Evolutionary conservation across 2,113 vertebrate species (phyloP), one percentile per base, ranked within the genome.

Genomic region (Corvus moneduloides): DNA sequence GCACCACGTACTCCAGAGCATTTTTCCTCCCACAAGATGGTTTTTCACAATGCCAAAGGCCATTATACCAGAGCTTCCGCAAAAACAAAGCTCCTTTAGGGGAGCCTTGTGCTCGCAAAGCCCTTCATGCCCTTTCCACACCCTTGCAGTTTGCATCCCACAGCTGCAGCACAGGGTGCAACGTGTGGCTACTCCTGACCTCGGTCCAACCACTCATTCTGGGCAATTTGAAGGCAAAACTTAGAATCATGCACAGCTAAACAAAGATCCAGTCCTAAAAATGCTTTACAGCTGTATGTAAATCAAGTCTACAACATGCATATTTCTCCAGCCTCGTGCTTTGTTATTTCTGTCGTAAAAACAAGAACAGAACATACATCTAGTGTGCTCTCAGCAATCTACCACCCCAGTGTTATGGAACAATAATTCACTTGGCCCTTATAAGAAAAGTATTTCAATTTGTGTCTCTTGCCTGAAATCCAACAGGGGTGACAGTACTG

Each of bases 121-220:
- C 13, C 28, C 48, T 77, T 48, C 35, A 8, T 1, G 3, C 3
- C 24, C 21, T n/a, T 67, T 58, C 54, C 43, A 35, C 0, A 0
- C 15, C 52, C 39, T 71, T 41, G 18, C 48, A 84, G 75, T 67
- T 63, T 67, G 43, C 23, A 72, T 41, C 64, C 63, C 59, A 43
- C 0, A 2, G 51, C 43, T 85, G 39, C 82, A 82, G 69, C 54
- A 33, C 22, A 26, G 15, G 12, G 9, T 48, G 28, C 33, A 89
- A 46, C 0, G 0, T 1, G 0, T 1, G 5, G 15, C 78, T 16
- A 6, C 24, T 61, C 49, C 74, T 66, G 44, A 58, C 24, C 16
- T 23, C 11, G 0, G 62, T 22, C 74, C 82, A 83, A 27, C 13
- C 11, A 41, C 67, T 80, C 1, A 0, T 39, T 66, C 83, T 46